Conservation (phyloP, 2,113 vertebrate species). For the Eira barbara region DNA sequence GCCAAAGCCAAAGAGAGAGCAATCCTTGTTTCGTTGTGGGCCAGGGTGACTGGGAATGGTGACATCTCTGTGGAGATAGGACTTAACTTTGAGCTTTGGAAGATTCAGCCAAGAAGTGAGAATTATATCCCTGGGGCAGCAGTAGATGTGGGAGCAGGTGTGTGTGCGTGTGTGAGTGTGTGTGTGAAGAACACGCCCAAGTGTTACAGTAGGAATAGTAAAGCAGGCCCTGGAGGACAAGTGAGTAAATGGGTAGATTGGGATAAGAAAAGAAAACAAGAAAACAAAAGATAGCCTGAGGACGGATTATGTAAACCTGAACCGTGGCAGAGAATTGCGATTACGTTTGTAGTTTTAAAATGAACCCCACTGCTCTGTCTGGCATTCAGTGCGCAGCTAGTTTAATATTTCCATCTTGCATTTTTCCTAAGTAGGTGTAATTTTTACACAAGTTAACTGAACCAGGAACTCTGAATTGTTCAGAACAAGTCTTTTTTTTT, state of each 20-base stretch:
- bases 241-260: background rate
- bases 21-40: background rate
- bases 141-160: background rate
- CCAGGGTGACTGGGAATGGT: background rate
- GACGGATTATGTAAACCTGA: background rate
- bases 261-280: background rate
- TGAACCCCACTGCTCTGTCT: background rate
- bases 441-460: background rate
- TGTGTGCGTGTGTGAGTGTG: background rate
- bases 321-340: background rate
- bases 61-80: background rate
- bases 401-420: conserved; percentile 17
- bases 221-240: background rate
- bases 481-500: background rate
- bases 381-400: background rate
- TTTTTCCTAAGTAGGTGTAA: background rate
- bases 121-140: background rate
- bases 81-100: background rate
- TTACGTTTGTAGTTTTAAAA: background rate
- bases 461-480: background rate
- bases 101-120: background rate
- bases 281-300: background rate
- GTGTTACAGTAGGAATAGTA: background rate
- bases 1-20: background rate
- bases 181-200: background rate